Evolutionary conservation across 2,888 invertebrate genomes (phyloP).

Genomic region (Blastobasis adustella): DNA sequence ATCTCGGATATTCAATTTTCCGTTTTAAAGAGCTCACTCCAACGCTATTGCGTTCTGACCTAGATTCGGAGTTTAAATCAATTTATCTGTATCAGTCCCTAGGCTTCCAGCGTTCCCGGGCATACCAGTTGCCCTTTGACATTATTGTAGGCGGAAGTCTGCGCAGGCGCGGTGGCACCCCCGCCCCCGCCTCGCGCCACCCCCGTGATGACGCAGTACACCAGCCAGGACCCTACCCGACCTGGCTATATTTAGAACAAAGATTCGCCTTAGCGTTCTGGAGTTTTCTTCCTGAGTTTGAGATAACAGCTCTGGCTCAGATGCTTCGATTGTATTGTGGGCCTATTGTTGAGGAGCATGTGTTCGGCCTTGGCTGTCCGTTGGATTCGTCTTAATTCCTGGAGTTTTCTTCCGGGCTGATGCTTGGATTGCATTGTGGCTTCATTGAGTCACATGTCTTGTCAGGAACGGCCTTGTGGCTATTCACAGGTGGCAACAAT

Average conservation of each 20-base stretch:
- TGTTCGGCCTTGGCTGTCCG: too few species aligned
- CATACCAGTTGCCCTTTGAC: constrained; percentile 52
- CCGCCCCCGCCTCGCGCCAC: constrained; percentile 17
- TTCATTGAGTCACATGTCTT: too few species aligned
- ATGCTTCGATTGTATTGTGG: too few species aligned
- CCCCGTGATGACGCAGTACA: constrained; percentile 57
- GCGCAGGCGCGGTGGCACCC: constrained; percentile 42
- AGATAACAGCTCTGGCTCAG: too few species aligned
- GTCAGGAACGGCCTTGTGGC: too few species aligned
- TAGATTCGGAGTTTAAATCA: constrained; percentile 21
- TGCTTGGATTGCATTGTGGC: too few species aligned
- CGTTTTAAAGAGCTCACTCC: too few species aligned
- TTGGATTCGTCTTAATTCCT: too few species aligned
- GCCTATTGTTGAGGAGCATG: too few species aligned
- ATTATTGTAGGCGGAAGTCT: constrained; percentile 42
- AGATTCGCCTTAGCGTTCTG: constrained; percentile 21
- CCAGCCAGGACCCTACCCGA: constrained; percentile 30
- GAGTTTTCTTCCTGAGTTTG: neutral
- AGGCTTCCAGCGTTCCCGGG: constrained; percentile 50
- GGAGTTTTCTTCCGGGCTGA: too few species aligned
- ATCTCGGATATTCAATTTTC: too few species aligned
- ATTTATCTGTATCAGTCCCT: constrained; percentile 18
- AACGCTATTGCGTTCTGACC: constrained; percentile 17
- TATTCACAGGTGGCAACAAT: too few species aligned
- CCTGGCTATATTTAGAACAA: constrained; percentile 46